Evolutionary conservation across 1,140 invertebrate species (phyloP).

Genomic region (Spodoptera frugiperda): DNA sequence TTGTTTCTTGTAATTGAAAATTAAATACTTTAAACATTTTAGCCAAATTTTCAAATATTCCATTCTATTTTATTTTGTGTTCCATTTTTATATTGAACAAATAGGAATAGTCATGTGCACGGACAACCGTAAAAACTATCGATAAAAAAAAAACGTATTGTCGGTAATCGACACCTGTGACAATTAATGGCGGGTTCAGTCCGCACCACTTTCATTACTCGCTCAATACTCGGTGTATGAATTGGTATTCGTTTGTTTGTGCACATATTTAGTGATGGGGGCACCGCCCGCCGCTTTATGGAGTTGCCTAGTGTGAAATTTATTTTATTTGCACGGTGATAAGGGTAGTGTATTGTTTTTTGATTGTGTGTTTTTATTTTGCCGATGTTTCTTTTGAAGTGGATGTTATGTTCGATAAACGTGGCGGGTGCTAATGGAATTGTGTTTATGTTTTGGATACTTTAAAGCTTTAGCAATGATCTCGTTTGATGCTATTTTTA

Average conservation of each 20-base stretch:
- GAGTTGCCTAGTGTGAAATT: constrained; percentile 25
- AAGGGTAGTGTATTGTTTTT: constrained; percentile 21
- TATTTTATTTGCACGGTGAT: constrained; percentile 40
- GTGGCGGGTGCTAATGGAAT: too few species aligned
- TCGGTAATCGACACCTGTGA: constrained; percentile 79
- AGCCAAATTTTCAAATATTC: too few species aligned
- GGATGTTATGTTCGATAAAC: background rate
- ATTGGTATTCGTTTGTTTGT: constrained; percentile 47
- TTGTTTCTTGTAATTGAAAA: background rate
- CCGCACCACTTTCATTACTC: constrained; percentile 73
- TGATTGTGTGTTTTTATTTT: constrained; percentile 12
- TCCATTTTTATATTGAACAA: constrained; percentile 23
- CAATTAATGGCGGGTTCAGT: constrained; percentile 71
- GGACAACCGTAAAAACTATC: constrained; percentile 43
- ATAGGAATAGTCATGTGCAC: constrained; percentile 21
- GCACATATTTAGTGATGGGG: constrained; percentile 37
- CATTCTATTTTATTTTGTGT: background rate
- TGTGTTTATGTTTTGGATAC: too few species aligned
- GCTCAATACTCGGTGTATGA: constrained; percentile 43
- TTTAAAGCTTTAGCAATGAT: too few species aligned
- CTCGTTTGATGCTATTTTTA: too few species aligned
- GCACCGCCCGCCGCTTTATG: constrained; percentile 9
- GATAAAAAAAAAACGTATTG: constrained; percentile 36
- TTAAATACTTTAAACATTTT: background rate
- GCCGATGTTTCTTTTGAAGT: background rate